A percentile compares a stretch with the other conserved stretches of the same genome.
Conservation (phyloP, 1,140 invertebrate genomes). For the silkworm (Bombyx mori) region DNA sequence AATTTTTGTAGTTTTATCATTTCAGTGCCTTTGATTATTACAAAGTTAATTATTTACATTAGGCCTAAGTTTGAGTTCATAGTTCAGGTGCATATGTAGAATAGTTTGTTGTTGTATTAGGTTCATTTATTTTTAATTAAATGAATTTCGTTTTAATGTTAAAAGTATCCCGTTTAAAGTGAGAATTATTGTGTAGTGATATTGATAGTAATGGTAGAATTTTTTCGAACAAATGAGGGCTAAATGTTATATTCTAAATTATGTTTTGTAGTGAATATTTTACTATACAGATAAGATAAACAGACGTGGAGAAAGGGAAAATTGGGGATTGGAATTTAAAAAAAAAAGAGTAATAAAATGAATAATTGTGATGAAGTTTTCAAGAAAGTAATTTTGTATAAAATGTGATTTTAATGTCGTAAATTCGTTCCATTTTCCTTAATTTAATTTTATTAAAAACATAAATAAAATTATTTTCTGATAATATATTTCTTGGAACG, state of each 20-base stretch:
- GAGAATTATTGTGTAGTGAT: conserved; percentile 32
- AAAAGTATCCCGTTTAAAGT: conserved; percentile 38
- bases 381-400: too few relatives aligned
- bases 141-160: conserved; percentile 8
- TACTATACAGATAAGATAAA: conserved; percentile 12
- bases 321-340: neutral
- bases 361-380: too few relatives aligned
- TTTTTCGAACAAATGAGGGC: conserved; percentile 19
- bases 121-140: neutral
- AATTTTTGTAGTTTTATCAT: too few relatives aligned
- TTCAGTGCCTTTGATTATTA: too few relatives aligned
- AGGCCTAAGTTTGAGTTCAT: too few relatives aligned
- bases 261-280: conserved; percentile 53
- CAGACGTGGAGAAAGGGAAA: neutral
- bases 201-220: conserved; percentile 14
- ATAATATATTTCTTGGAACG: neutral
- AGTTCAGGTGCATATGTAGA: too few relatives aligned
- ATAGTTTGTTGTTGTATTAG: neutral
- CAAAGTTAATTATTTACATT: too few relatives aligned
- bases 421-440: too few relatives aligned
- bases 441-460: too few relatives aligned
- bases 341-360: too few relatives aligned
- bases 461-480: neutral
- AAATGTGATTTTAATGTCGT: too few relatives aligned
- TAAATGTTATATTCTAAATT: conserved; percentile 49